A percentile compares a stretch with the other conserved stretches of the same genome.
Evolutionary conservation across 2,888 invertebrate genomes (phyloP).

Genomic region (Colostygia pectinataria): DNA sequence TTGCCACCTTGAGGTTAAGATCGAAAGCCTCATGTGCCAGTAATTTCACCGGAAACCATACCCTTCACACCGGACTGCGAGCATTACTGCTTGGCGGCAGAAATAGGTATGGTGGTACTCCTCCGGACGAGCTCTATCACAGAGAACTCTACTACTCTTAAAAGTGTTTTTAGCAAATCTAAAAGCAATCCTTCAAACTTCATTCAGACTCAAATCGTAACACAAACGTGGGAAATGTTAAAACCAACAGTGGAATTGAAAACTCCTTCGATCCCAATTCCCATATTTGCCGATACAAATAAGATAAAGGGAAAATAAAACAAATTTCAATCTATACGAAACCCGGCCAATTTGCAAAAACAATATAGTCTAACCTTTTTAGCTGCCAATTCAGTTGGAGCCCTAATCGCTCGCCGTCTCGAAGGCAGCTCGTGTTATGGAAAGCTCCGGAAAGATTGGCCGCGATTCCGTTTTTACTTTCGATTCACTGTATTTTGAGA

Average conservation of each 20-base stretch:
- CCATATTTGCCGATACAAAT: constrained; percentile 54
- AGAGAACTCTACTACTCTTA: no score
- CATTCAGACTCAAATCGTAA: constrained; percentile 3
- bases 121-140: no score
- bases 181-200: background rate
- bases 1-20: no score
- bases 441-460: constrained; percentile 9
- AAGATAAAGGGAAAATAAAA: constrained; percentile 63
- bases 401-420: constrained; percentile 14
- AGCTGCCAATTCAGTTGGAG: constrained; percentile 41
- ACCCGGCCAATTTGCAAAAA: constrained; percentile 63
- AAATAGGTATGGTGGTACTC: no score
- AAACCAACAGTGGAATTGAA: constrained; percentile 24
- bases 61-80: no score
- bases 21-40: no score
- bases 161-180: background rate
- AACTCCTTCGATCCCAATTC: constrained; percentile 14
- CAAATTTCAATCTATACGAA: constrained; percentile 62
- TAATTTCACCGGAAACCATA: no score
- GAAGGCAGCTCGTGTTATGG: background rate
- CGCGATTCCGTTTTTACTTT: background rate
- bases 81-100: no score
- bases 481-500: background rate
- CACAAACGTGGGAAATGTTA: constrained; percentile 6
- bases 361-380: constrained; percentile 61